Evolutionary conservation across 2,797 vertebrate genomes (phyloP).

Genomic region (Salmo trutta): DNA sequence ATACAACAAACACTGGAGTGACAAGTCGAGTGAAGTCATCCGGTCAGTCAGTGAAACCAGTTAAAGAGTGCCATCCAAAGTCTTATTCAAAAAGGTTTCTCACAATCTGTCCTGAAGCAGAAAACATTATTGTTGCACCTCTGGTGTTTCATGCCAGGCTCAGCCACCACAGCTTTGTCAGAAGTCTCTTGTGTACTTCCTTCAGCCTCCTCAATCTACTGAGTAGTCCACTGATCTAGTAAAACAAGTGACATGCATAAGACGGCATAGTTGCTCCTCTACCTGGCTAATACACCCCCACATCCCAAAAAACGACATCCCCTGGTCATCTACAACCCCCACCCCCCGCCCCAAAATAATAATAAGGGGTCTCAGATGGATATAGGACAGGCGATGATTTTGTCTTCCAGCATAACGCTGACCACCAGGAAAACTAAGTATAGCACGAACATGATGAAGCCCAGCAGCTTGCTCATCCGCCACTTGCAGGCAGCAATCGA

Average conservation of each 20-base stretch:
- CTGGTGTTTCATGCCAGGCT: slow-evolving; percentile 18
- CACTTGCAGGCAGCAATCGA: slow-evolving; percentile 95
- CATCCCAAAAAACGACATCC: slow-evolving; percentile 5
- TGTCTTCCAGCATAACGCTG: slow-evolving; percentile 96
- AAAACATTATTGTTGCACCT: neutral
- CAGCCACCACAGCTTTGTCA: slow-evolving; percentile 38
- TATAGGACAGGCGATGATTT: slow-evolving; percentile 87
- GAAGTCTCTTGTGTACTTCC: slow-evolving; percentile 18
- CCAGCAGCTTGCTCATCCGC: slow-evolving; percentile 96
- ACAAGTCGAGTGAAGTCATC: neutral
- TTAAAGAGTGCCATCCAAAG: neutral
- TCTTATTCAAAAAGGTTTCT: slow-evolving; percentile 18
- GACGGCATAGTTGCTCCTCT: slow-evolving; percentile 37
- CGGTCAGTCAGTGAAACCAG: neutral
- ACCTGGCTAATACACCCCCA: slow-evolving; percentile 40
- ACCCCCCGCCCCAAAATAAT: neutral
- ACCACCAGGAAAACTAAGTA: slow-evolving; percentile 93
- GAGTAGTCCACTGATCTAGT: slow-evolving; percentile 41
- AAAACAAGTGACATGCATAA: slow-evolving; percentile 66
- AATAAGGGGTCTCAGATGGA: slow-evolving; percentile 77
- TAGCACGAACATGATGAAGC: slow-evolving; percentile 91
- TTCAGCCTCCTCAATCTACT: slow-evolving; percentile 35
- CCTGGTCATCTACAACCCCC: neutral
- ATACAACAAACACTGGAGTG: neutral
- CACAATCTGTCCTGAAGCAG: slow-evolving; percentile 18